Conservation (phyloP, 2,888 invertebrate species). For the Andrena marginata region DNA sequence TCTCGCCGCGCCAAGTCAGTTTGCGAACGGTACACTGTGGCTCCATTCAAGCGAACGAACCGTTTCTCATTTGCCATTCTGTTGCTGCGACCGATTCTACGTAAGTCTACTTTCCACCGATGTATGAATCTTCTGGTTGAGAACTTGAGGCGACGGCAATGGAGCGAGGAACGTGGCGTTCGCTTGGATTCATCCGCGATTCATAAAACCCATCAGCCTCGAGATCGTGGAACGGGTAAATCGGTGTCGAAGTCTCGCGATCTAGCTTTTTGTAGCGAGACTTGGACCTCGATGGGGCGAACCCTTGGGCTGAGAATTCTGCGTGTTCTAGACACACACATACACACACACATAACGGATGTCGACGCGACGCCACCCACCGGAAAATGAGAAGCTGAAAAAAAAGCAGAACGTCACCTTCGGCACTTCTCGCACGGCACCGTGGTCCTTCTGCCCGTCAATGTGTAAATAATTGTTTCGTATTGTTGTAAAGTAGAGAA, state of each 20-base stretch:
- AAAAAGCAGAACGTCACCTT: conserved; percentile 25
- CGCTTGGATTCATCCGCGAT: conserved; percentile 15
- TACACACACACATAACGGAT: not conserved
- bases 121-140: not conserved
- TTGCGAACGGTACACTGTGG: conserved; percentile 18
- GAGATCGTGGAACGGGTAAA: not conserved
- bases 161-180: not conserved
- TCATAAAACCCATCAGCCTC: not conserved
- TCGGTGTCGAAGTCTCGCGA: conserved; percentile 24
- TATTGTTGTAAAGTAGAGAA: conserved; percentile 68
- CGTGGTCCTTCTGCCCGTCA: conserved; percentile 58
- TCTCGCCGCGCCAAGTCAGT: conserved; percentile 24
- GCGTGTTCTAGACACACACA: conserved; percentile 2
- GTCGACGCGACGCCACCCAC: conserved; percentile 25
- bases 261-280: not conserved
- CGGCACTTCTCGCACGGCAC: conserved; percentile 46
- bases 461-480: conserved; percentile 75
- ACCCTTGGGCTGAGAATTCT: not conserved
- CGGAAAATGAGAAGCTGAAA: not conserved
- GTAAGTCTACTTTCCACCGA: not conserved
- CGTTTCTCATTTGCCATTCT: not conserved
- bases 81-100: not conserved
- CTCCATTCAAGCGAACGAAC: conserved; percentile 4
- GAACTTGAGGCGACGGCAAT: not conserved
- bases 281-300: conserved; percentile 20